Percentiles rank a stretch among this genome's conserved stretches.
phyloP scores from a whole-genome alignment of 2,113 vertebrate species.

The Nesospiza acunhae region DNA sequence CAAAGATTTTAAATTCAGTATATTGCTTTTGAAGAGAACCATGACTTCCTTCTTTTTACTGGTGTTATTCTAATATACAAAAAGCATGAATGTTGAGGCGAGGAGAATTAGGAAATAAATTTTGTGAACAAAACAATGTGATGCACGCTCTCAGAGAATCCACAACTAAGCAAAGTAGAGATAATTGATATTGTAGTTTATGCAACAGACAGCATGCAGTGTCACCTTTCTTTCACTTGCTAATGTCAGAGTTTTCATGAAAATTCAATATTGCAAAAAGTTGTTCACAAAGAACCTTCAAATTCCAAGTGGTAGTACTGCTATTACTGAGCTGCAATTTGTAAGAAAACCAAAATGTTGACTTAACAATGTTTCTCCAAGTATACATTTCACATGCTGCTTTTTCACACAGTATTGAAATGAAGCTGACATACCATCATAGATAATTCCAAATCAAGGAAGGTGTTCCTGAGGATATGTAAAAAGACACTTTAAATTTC shows the following conservation, averaged over 20 bases:
- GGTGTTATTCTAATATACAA: neutral
- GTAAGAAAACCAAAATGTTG: conserved; percentile 11
- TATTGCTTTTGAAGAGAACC: neutral
- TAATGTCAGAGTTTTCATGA: neutral
- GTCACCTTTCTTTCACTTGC: conserved; percentile 1
- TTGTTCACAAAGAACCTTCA: neutral
- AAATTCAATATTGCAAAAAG: conserved; percentile 6
- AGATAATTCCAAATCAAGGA: neutral
- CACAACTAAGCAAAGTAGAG: neutral
- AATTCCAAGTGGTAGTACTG: neutral
- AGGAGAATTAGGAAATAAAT: neutral
- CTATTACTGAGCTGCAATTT: neutral
- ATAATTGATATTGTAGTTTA: neutral
- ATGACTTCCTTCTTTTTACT: neutral
- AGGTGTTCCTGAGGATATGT: neutral
- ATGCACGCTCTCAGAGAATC: neutral
- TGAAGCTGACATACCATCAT: neutral
- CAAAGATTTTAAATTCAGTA: neutral
- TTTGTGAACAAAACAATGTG: neutral
- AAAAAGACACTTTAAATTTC: neutral
- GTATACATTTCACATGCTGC: neutral
- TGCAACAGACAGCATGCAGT: neutral
- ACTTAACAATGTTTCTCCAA: neutral
- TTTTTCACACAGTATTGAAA: neutral
- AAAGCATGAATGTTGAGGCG: neutral